Base-by-base conservation (phyloP, 2,888 invertebrate species). In the Amblyjoppa fuscipennis region DNA sequence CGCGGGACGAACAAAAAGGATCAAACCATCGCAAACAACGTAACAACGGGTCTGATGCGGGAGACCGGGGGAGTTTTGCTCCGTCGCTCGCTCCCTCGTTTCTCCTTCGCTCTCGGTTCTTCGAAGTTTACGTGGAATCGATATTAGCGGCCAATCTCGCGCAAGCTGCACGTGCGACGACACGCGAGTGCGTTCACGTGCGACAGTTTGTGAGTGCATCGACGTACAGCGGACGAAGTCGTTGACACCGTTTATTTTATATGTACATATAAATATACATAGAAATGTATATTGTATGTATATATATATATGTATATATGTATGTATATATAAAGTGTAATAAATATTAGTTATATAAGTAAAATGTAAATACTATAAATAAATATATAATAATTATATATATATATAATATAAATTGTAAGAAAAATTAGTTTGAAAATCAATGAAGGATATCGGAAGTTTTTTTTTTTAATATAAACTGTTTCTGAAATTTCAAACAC, bases 91-190 rank as follows among this genome's bases (percentile, higher is more conserved):
- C 13, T 41, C 41, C 41, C 41, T 41, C 1, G 41, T 5, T 41
- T 34, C 45, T 61, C 78, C 31, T 56, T 74, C 73, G 64, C 28
- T 41, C 61, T 79, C 53, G 64, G 64, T 68, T 87, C 82, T 78
- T 86, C 85, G 83, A 88, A 90, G 16, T 88, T 90, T 87, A 88
- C 86, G 88, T 85, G 85, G 83, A 89, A 89, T 89, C 90, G 87
- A 90, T 90, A 88, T 79, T 66, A 56, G 56, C 73, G 53, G 84
- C 83, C 86, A 85, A 83, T 85, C 84, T 83, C 85, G 83, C 61
- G 28, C 66, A 76, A 76, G 38, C 53, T 68, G 77, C 85, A 85
- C 82, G 82, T 85, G 85, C 49, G 74, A 64, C 78, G 78, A 71
- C 82, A 85, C 82, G 85, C 79, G 71, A 83, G 80, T 76, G 83